Evolutionary conservation across 2,888 invertebrate genomes (phyloP), one percentile per base, ranked within the genome.

Genomic region (Sinelater perroti): DNA sequence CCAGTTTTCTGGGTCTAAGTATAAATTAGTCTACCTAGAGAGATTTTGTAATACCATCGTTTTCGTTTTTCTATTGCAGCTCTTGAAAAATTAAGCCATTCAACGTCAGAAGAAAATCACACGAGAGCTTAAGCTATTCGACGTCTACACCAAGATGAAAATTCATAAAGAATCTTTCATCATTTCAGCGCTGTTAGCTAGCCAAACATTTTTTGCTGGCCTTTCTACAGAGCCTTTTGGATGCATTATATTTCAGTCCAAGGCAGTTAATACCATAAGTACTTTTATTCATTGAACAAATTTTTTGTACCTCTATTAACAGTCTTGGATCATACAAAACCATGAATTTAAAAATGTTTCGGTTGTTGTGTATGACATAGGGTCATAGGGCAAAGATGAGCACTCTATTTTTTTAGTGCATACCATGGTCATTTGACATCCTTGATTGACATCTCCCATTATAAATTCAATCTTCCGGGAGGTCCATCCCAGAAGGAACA

Each of bases 351-450:
- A 33, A n/a, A 14, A 26, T 21, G 16, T 18, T 20, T n/a, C 21
- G 38, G 38, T 18, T 21, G 11, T 21, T 40, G 26, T 24, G 21
- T 40, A 14, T 30, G 58, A 49, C 47, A 26, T 42, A 47, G 52
- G 45, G 26, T 62, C 58, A 45, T 31, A 33, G 46, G 61, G 53
- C 57, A 65, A 60, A 62, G 60, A 49, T 64, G 60, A 64, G 64
- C 61, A 63, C 56, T 67, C 57, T 67, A 66, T 84, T 85, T 82
- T 84, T 86, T 72, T 87, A 98, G 98, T 83, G 99, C 98, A 55
- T 99, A 99, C 85, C 99, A 99, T 81, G 99, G 99, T 64, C 97
- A 98, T 79, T 87, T 98, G 78, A 91, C 91, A 56, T 91, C 96
- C 61, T 88, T 95, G 79, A 96, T 98, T 82, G 94, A 96, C 81